phyloP scores from a whole-genome alignment of 1,140 invertebrate genomes.

The Nymphalis io region DNA sequence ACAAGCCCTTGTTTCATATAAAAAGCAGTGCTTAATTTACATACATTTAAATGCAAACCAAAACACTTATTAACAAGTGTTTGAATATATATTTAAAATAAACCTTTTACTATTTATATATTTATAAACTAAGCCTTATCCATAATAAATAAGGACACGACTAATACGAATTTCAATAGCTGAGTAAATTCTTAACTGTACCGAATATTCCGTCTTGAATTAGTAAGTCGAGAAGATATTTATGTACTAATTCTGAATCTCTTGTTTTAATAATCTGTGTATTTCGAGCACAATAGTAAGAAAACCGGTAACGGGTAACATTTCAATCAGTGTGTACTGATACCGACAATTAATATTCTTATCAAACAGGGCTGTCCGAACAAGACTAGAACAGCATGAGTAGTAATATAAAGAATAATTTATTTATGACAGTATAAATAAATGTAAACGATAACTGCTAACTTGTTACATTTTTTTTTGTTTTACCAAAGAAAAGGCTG shows the following conservation, averaged over 20 bases:
- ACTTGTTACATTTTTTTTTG: too few species aligned
- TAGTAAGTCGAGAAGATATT: conserved; percentile 29
- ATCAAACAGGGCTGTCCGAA: conserved; percentile 27
- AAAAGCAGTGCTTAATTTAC: too few species aligned
- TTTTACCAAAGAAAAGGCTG: too few species aligned
- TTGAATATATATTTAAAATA: too few species aligned
- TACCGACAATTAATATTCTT: conserved; percentile 25
- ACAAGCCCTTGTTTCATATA: too few species aligned
- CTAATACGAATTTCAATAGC: conserved; percentile 12
- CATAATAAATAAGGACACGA: conserved; percentile 20
- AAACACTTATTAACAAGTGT: too few species aligned
- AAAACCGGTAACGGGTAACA: conserved; percentile 32
- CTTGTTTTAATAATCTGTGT: conserved; percentile 35
- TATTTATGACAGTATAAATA: too few species aligned
- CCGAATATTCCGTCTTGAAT: conserved; percentile 25
- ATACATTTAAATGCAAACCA: too few species aligned
- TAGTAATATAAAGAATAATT: too few species aligned
- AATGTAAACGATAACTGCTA: too few species aligned
- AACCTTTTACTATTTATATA: neutral
- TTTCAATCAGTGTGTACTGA: conserved; percentile 27
- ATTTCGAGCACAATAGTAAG: conserved; percentile 30
- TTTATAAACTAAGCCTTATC: conserved; percentile 7
- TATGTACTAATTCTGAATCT: conserved; percentile 29
- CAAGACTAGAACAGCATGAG: neutral
- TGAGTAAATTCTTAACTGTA: conserved; percentile 13